Conservation (phyloP, 2,113 vertebrate genomes). For the Serinus canaria region DNA sequence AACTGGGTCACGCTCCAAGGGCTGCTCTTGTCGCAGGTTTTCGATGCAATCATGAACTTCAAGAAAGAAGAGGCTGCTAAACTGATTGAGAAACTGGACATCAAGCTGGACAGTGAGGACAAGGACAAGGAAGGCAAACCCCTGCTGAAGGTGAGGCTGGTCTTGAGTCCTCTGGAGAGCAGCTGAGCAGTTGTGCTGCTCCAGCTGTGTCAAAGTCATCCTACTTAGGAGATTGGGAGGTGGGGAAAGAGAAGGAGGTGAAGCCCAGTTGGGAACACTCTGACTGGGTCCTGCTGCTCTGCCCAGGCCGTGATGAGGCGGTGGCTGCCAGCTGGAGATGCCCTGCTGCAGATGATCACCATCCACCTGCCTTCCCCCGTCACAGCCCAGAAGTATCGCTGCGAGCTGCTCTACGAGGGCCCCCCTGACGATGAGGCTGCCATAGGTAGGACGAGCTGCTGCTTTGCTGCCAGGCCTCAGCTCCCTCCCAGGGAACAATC, state of each 20-base stretch:
- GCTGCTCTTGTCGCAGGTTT: constrained; percentile 74
- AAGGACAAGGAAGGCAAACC: constrained; percentile 94
- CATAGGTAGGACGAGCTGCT: constrained; percentile 75
- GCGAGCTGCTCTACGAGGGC: constrained; percentile 95
- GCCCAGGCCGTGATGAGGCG: constrained; percentile 90
- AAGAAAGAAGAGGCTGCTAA: constrained; percentile 89
- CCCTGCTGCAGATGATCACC: constrained; percentile 96
- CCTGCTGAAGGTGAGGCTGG: constrained; percentile 80
- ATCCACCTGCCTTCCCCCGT: constrained; percentile 96
- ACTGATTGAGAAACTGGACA: constrained; percentile 88
- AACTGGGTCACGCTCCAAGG: neutral
- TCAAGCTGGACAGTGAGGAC: constrained; percentile 90
- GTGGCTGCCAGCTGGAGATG: constrained; percentile 94
- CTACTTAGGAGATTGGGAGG: neutral
- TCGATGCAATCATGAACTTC: constrained; percentile 94
- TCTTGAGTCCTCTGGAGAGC: neutral
- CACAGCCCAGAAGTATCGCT: constrained; percentile 94
- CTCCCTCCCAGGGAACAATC: neutral
- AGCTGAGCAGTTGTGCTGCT: neutral
- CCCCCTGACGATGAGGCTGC: constrained; percentile 91
- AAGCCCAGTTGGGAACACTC: neutral
- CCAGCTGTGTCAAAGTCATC: rapidly evolving
- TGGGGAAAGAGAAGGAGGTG: neutral
- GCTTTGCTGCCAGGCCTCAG: neutral
- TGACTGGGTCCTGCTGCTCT: neutral